phyloP scores from a whole-genome alignment of 1,140 invertebrate genomes.

The Ceratina australensis region DNA sequence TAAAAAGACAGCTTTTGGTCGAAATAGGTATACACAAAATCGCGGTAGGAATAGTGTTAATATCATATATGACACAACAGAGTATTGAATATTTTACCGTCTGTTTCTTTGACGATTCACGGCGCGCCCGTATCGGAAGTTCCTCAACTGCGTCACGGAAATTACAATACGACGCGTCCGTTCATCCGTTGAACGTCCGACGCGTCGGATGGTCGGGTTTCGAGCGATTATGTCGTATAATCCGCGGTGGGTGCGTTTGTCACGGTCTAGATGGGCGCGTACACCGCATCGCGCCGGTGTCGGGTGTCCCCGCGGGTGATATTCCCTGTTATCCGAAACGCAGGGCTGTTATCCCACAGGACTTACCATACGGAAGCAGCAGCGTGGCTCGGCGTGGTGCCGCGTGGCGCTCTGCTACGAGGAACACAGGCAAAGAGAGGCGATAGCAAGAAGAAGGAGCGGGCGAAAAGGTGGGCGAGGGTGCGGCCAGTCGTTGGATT shows the following conservation, averaged over 20 bases:
- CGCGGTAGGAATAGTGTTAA: no score
- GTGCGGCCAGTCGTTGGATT: slow-evolving; percentile 43
- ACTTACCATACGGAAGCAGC: slow-evolving; percentile 67
- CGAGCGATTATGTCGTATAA: slow-evolving; percentile 78
- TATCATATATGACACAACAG: no score
- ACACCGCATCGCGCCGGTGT: slow-evolving; percentile 66
- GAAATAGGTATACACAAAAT: no score
- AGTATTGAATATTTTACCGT: neutral
- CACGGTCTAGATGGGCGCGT: slow-evolving; percentile 64
- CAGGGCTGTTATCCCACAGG: slow-evolving; percentile 78
- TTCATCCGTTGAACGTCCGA: neutral
- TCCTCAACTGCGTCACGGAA: neutral
- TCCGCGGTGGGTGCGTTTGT: slow-evolving; percentile 73
- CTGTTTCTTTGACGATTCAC: neutral
- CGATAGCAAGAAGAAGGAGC: neutral
- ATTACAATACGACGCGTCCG: slow-evolving; percentile 6
- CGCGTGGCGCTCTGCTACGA: slow-evolving; percentile 5
- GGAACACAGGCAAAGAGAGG: slow-evolving; percentile 5
- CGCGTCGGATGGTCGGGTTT: slow-evolving; percentile 71
- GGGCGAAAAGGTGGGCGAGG: slow-evolving; percentile 1
- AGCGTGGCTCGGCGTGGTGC: slow-evolving; percentile 20
- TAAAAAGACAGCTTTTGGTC: no score
- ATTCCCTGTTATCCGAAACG: slow-evolving; percentile 79
- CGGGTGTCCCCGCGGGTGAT: slow-evolving; percentile 74
- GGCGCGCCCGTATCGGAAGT: neutral